Evolutionary conservation across 2,113 vertebrate genomes (phyloP), one percentile per base, ranked within the genome.

Genomic region (Neolamprologus sp.): DNA sequence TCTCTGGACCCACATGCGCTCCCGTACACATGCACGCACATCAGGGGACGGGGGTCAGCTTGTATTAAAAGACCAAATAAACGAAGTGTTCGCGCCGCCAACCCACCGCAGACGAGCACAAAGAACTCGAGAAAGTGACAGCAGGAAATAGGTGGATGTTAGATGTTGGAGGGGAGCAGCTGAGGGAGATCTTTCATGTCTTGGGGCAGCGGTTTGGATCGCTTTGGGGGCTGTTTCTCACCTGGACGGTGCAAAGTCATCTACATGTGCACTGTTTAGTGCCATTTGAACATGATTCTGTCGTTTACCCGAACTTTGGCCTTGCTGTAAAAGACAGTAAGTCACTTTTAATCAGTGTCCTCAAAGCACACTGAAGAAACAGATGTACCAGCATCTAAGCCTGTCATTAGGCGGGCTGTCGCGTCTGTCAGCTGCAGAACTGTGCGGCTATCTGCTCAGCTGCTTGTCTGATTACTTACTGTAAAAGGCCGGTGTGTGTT

Each of bases 1-100:
- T 93, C 92, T 79, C 89, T 88, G 86, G 92, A 82, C 81, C 16
- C 21, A 55, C 82, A 58, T 23, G 12, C 83, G 81, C 54, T 80
- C 60, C 42, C 63, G n/a, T 49, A 55, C 80, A 40, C n/a, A 55
- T 47, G 40, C 88, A 26, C 86, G 85, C 89, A 87, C 92, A 85
- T 81, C 45, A 16, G 83, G 73, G 81, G 83, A 93, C 88, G 83
- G 85, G 90, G 93, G 94, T 95, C 93, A 83, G 89, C 83, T 91
- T 95, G 91, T 90, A 95, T 94, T 95, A 93, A 95, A 94, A 95
- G 88, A 92, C 83, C 88, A 95, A 95, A 95, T 94, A 95, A 95
- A 95, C 91, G 1, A 90, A 94, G 90, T 92, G 94, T 95, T 92
- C 90, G 87, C 93, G 85, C 91, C 88, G 55, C 21, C 75, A 86